phyloP scores from a whole-genome alignment of 2,797 vertebrate species.

The Sarcophilus harrisii region DNA sequence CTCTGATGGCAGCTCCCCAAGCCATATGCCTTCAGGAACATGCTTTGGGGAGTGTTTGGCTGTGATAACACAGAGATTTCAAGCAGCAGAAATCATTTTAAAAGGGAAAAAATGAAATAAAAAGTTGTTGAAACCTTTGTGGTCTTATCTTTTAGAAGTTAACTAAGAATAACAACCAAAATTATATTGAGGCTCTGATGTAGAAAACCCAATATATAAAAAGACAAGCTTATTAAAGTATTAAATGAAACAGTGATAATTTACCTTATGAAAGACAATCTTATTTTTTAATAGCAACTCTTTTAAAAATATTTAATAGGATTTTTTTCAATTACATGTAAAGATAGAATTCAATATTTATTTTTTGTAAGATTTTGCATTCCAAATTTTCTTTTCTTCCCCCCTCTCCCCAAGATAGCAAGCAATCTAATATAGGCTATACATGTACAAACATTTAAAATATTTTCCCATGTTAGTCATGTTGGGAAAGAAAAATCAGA shows the following conservation, averaged over 20 bases:
- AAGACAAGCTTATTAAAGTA: background rate
- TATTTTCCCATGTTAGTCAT: too few species aligned
- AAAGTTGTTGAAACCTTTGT: constrained; percentile 1
- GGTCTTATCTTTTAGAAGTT: background rate
- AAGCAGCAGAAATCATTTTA: constrained; percentile 57
- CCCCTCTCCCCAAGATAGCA: too few species aligned
- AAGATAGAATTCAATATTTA: too few species aligned
- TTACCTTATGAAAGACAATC: background rate
- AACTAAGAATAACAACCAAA: background rate
- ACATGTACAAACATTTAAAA: too few species aligned
- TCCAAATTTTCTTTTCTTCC: too few species aligned
- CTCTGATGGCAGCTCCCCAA: constrained; percentile 71
- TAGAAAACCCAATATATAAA: background rate
- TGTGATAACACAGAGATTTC: constrained; percentile 57
- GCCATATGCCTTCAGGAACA: constrained; percentile 76
- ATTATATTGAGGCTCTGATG: background rate
- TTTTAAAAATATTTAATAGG: too few species aligned
- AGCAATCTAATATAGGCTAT: too few species aligned
- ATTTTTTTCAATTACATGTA: too few species aligned
- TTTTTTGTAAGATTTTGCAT: too few species aligned
- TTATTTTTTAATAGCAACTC: background rate
- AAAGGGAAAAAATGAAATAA: constrained; percentile 33
- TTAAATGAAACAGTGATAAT: background rate
- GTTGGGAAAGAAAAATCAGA: too few species aligned
- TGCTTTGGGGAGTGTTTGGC: constrained; percentile 20